These are phyloP conservation scores for Sciaenops ocellatus DNA, from an alignment of 2,797 vertebrate genomes.

Conservation along the genomic window DNA sequence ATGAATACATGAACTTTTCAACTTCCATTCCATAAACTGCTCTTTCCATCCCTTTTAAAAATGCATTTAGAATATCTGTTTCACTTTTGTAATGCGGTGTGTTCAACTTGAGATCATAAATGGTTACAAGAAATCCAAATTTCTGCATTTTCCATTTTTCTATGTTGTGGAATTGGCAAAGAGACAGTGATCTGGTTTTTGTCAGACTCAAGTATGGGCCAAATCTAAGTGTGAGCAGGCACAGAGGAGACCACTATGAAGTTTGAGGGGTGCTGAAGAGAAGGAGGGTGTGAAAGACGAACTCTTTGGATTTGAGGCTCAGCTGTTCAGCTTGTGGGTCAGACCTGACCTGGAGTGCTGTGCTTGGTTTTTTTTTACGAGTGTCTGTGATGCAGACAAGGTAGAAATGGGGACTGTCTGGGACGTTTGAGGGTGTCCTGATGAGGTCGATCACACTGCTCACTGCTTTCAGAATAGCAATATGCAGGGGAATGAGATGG, in stretches of 20 bases:
- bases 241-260: slow-evolving; percentile 18
- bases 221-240: slow-evolving; percentile 48
- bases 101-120: slow-evolving; percentile 36
- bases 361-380: slow-evolving; percentile 51
- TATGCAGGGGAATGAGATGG: slow-evolving; percentile 14
- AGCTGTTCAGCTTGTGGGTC: slow-evolving; percentile 49
- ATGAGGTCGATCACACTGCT: neutral
- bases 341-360: slow-evolving; percentile 32
- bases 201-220: slow-evolving; percentile 39
- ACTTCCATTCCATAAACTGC: slow-evolving; percentile 8
- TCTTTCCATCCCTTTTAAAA: neutral
- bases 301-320: slow-evolving; percentile 34
- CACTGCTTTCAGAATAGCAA: no score
- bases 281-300: slow-evolving; percentile 35
- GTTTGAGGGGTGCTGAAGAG: slow-evolving; percentile 33
- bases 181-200: slow-evolving; percentile 62
- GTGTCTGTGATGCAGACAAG: slow-evolving; percentile 54
- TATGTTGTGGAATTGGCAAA: slow-evolving; percentile 48
- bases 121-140: slow-evolving; percentile 14
- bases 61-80: slow-evolving; percentile 16
- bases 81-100: slow-evolving; percentile 2
- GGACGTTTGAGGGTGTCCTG: slow-evolving; percentile 27
- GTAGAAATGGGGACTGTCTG: slow-evolving; percentile 33
- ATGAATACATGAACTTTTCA: slow-evolving; percentile 5
- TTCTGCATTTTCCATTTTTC: slow-evolving; percentile 60